phyloP scores from a whole-genome alignment of 2,113 vertebrate species.

The Telmatochromis sp. region DNA sequence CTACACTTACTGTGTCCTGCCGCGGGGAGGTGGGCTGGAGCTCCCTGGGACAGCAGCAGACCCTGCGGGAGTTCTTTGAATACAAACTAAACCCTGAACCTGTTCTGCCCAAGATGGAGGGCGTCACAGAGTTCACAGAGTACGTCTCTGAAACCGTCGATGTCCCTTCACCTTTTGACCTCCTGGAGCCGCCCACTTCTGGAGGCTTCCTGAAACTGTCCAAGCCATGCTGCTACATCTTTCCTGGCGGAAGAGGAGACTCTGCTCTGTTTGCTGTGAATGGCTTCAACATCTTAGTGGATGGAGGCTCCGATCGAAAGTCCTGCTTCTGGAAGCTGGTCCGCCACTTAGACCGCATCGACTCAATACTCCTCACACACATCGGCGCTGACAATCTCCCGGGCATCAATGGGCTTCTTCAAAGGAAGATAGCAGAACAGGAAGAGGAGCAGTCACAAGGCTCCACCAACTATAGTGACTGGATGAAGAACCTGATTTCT shows the following conservation, averaged over 20 bases:
- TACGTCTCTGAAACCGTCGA: constrained; percentile 96
- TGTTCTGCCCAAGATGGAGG: constrained; percentile 87
- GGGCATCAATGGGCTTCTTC: constrained; percentile 94
- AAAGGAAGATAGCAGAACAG: constrained; percentile 92
- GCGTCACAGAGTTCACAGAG: constrained; percentile 90
- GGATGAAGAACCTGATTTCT: constrained; percentile 97
- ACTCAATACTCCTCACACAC: constrained; percentile 92
- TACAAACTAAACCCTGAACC: constrained; percentile 85
- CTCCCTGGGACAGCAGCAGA: constrained; percentile 74
- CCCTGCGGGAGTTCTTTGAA: constrained; percentile 77
- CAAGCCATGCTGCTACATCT: constrained; percentile 97
- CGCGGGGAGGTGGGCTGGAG: constrained; percentile 88
- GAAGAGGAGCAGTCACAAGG: constrained; percentile 93
- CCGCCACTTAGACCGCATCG: constrained; percentile 93
- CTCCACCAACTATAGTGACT: constrained; percentile 89
- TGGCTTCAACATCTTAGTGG: constrained; percentile 95
- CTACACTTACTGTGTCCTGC: constrained; percentile 88
- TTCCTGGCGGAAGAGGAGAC: constrained; percentile 95
- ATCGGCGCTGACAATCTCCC: constrained; percentile 97
- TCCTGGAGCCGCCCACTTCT: constrained; percentile 92
- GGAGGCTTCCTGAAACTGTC: constrained; percentile 97
- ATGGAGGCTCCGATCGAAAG: constrained; percentile 92
- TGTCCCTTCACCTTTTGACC: constrained; percentile 89
- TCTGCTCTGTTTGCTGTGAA: constrained; percentile 97
- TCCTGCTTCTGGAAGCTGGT: constrained; percentile 99